These are phyloP conservation scores for Ctenopoma kingsleyae DNA, from an alignment of 2,797 vertebrate genomes.

Conservation along the genomic window DNA sequence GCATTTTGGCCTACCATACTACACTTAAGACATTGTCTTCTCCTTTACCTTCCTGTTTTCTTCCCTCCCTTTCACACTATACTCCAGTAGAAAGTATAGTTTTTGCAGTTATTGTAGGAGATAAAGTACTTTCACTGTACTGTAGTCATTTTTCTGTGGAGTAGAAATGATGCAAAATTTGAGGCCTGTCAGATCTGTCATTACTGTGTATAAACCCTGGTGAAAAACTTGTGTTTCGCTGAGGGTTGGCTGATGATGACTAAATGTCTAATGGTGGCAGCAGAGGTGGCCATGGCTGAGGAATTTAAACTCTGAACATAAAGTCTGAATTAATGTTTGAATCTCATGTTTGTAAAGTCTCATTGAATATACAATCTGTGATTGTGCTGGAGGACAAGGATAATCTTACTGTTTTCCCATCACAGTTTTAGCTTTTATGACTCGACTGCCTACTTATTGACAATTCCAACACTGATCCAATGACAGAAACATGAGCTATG, in stretches of 20 bases:
- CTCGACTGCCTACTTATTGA: slow-evolving; percentile 2
- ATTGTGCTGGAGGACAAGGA: neutral
- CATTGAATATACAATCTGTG: neutral
- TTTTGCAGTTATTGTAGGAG: no score
- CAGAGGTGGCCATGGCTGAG: neutral
- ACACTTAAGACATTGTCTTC: no score
- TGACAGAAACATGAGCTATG: slow-evolving; percentile 37
- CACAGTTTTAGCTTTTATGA: neutral
- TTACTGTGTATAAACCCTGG: no score
- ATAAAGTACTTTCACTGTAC: no score
- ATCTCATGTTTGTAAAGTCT: neutral
- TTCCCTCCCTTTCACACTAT: no score
- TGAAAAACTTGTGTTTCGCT: slow-evolving; percentile 2
- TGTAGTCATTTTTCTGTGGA: no score
- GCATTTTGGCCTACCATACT: no score
- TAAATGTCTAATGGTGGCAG: neutral
- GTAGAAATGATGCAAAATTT: no score
- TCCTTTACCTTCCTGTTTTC: no score
- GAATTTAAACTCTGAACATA: neutral
- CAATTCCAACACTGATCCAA: slow-evolving; percentile 1
- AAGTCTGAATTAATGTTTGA: neutral
- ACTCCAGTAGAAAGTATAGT: no score
- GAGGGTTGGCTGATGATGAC: neutral
- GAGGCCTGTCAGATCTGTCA: no score
- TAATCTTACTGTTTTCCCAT: neutral